Base-by-base conservation (phyloP, 2,113 vertebrate genomes). In the Notarius quadriscutis region DNA sequence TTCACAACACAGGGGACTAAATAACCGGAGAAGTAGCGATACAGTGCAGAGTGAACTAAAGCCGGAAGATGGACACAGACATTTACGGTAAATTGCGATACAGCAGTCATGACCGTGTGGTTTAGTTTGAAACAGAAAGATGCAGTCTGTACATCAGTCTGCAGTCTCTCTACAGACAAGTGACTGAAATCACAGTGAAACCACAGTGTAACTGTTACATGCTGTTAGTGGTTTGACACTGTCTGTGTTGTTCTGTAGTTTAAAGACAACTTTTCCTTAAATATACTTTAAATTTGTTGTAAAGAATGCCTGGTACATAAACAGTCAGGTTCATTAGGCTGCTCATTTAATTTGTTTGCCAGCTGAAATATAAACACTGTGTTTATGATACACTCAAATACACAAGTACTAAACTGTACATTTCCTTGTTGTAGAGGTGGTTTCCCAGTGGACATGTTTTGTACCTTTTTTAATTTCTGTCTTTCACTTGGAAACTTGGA, bases 51-150 rank as follows among this genome's bases (percentile, higher is more conserved):
- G 55, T 22, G 78, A 74, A 81, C 71, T 30, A 79, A 72, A 63
- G 30, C 77, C 50, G 82, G 82, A 88, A 83, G 58, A 91, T 91
- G 90, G 90, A 91, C 65, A 74, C 85, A 3, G 89, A 90, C 63
- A 72, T 83, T 60, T 84, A 90, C 63, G 89, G 90, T 91, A 89
- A 87, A 85, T 67, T 17, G 25, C 17, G 18, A 10, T 72, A 11
- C 10, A 77, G 12, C 27, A 22, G 7, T 41, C 10, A 55, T 18
- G 34, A 62, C 27, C 27, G 67, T 75, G 34, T 57, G 22, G 60
- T 58, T 41, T 74, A 58, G 8, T 34, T 71, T 55, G 50, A 22
- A 41, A 1, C 9, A 14, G 14, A 18, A 55, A 69, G 48, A n/a
- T 67, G 62, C 6, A 67, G 14, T 11, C 4, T 71, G 41, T 10